Conservation (phyloP, 2,888 invertebrate species). For the Pammene aurita region DNA sequence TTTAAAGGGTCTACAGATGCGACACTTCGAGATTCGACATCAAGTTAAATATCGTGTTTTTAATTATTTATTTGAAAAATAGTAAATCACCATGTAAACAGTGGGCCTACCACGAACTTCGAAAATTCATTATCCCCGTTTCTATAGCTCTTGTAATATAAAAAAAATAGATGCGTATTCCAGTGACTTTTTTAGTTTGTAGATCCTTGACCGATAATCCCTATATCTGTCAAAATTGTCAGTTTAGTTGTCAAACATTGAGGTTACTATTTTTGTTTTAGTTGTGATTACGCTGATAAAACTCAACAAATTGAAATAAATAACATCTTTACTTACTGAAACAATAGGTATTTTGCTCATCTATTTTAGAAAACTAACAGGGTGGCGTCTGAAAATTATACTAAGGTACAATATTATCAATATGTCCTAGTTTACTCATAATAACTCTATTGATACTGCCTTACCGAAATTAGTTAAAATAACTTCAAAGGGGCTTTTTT, state of each 20-base stretch:
- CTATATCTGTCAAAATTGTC: constrained; percentile 17
- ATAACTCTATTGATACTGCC: neutral
- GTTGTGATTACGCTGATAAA: neutral
- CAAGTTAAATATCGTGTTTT: too few relatives aligned
- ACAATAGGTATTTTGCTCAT: neutral
- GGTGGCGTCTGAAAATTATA: constrained; percentile 77
- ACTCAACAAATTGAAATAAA: neutral
- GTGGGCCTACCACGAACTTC: too few relatives aligned
- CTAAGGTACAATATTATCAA: constrained; percentile 61
- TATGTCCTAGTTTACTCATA: neutral
- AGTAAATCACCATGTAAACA: too few relatives aligned
- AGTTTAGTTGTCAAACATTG: neutral
- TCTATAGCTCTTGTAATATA: too few relatives aligned
- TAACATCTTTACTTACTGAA: neutral
- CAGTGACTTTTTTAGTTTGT: too few relatives aligned
- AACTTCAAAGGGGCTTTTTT: neutral
- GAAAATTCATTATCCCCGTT: too few relatives aligned
- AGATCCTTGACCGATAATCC: too few relatives aligned
- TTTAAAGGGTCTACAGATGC: too few relatives aligned
- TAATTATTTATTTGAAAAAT: too few relatives aligned
- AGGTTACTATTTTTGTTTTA: constrained; percentile 32
- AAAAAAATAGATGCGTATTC: too few relatives aligned
- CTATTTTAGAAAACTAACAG: constrained; percentile 46
- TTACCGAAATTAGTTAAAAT: neutral
- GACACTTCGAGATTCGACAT: too few relatives aligned